These are phyloP conservation scores for Neosalanx taihuensis DNA, from an alignment of 2,797 vertebrate species.

Conservation along the genomic window DNA sequence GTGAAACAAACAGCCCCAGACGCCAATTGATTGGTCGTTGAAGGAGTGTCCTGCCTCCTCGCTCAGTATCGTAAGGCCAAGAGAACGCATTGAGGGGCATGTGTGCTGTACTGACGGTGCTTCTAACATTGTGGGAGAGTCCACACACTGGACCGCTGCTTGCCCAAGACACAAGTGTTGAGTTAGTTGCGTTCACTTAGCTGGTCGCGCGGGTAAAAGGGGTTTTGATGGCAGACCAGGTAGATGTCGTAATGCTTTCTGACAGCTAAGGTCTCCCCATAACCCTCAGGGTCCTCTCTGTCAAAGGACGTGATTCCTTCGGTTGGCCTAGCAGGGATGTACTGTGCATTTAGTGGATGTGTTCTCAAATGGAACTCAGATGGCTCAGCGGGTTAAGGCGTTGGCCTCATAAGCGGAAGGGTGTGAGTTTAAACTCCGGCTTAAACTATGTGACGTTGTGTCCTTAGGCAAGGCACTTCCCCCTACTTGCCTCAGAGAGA, in stretches of 20 bases:
- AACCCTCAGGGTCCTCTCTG: constrained; percentile 2
- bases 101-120: constrained; percentile 10
- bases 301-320: not conserved
- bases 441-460: too few relatives aligned
- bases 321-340: not conserved
- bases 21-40: constrained; percentile 68
- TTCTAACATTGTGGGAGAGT: constrained; percentile 21
- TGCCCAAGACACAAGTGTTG: not conserved
- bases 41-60: constrained; percentile 64
- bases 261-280: constrained; percentile 19
- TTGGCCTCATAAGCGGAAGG: too few relatives aligned
- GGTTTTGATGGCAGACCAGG: constrained; percentile 28
- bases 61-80: constrained; percentile 67
- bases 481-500: too few relatives aligned
- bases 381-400: too few relatives aligned
- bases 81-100: constrained; percentile 17
- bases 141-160: not conserved
- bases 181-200: constrained; percentile 6
- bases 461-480: too few relatives aligned
- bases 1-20: constrained; percentile 71
- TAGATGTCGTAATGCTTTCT: constrained; percentile 16
- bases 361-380: not conserved
- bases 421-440: too few relatives aligned
- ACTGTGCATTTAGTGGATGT: not conserved
- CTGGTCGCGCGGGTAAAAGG: constrained; percentile 1